A percentile compares a stretch with the other conserved stretches of the same genome.
Conservation (phyloP, 2,797 vertebrate genomes). For the Eulemur albifrons region DNA sequence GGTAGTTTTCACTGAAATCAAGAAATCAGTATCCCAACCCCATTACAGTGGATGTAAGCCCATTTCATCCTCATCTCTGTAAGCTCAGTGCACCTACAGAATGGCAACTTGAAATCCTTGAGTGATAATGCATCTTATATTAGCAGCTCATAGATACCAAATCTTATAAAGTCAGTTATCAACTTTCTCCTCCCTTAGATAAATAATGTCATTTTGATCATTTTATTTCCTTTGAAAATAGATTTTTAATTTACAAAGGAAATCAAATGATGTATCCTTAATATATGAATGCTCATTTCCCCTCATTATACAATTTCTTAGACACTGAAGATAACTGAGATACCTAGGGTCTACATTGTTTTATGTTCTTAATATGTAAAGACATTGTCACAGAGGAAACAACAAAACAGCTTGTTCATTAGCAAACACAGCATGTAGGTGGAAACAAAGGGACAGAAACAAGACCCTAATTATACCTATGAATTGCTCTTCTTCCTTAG, state of each 20-base stretch:
- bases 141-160: neutral
- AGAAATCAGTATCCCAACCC: neutral
- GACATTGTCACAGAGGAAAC: constrained; percentile 65
- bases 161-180: neutral
- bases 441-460: constrained; percentile 58
- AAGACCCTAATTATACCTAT: constrained; percentile 71
- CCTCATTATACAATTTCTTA: constrained; percentile 41
- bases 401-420: constrained; percentile 76
- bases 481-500: constrained; percentile 62
- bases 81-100: neutral
- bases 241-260: constrained; percentile 36
- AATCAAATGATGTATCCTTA: constrained; percentile 16
- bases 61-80: neutral
- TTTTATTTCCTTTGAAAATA: constrained; percentile 26
- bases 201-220: neutral
- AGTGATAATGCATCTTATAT: accelerated
- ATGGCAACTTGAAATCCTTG: neutral
- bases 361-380: constrained; percentile 79
- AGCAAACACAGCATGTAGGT: constrained; percentile 74
- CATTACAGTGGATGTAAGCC: neutral
- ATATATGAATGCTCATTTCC: constrained; percentile 48
- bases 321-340: neutral
- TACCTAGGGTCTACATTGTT: constrained; percentile 67
- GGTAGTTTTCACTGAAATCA: neutral
- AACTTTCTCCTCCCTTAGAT: neutral